Evolutionary conservation across 2,113 vertebrate species (phyloP), one percentile per base, ranked within the genome.

Genomic region (Pachypanchax playfairii): DNA sequence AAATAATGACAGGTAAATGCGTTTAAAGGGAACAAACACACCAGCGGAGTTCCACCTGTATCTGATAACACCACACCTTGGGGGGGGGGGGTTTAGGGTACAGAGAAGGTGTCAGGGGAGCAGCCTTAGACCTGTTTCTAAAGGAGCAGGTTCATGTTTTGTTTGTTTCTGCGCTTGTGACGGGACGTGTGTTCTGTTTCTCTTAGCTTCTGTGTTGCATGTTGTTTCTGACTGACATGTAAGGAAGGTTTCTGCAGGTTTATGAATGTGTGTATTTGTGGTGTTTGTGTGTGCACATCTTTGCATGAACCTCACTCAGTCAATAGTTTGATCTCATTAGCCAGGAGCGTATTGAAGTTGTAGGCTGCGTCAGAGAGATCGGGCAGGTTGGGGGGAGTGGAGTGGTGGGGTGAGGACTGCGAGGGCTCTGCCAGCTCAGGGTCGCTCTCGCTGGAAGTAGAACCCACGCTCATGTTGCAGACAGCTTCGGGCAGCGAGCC

Each of bases 401-500:
- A 63, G 64, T 90, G 89, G 50, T 79, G 85, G 14, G 62, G 85
- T 2, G 83, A 80, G 7, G 67, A 55, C 57, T 91, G 91, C 29
- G 85, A 89, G 47, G 90, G 77, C 82, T 95, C 94, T 3, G 84
- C 91, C 77, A 94, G 89, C 91, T 95, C 94, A 1, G 91, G 90
- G 76, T 94, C 94, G 22, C 94, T 95, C 85, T 96, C 93, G 1
- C 93, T 95, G 53, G 94, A 96, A 36, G 92, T 94, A 20, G 95
- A 95, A 51, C 93, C 94, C 11, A 91, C 90, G 58, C 92, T 94
- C 91, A 92, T 91, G 87, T 92, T 89, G 73, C 93, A 94, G 60
- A 90, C 87, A 0, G 80, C 92, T 57, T 93, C 94, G 0, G 92
- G 86, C 63, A 91, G 78, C 26, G 88, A 87, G 81, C 88, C 87